Evolutionary conservation across 64 coral and sea anemone species (phyloP).

Genomic region (Stylophora pistillata): DNA sequence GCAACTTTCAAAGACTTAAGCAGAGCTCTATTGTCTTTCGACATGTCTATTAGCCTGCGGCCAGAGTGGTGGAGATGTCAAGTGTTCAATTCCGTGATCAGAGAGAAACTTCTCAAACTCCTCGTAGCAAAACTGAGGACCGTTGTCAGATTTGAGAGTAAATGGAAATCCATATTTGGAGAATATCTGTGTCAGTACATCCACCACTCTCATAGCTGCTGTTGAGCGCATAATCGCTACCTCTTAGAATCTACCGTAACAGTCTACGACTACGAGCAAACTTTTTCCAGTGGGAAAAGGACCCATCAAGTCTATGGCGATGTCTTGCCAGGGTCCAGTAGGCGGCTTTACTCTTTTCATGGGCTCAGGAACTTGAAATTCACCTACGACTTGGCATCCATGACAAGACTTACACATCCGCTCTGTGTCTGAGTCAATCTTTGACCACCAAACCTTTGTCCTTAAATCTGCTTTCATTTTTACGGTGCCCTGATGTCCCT

Average conservation of each 20-base stretch:
- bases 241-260: slow-evolving; percentile 52
- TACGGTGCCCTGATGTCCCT: neutral
- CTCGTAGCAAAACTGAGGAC: neutral
- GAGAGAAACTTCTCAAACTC: neutral
- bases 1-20: slow-evolving; percentile 4
- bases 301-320: slow-evolving; percentile 22
- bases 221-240: slow-evolving; percentile 54
- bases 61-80: slow-evolving; percentile 6
- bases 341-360: slow-evolving; percentile 10
- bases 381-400: slow-evolving; percentile 21
- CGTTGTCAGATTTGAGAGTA: slow-evolving; percentile 4
- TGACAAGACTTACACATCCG: slow-evolving; percentile 14
- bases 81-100: too few species aligned
- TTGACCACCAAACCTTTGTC: too few species aligned
- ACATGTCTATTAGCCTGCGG: slow-evolving; percentile 10
- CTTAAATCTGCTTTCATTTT: neutral
- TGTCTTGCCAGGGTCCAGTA: slow-evolving; percentile 14
- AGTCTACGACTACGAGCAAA: slow-evolving; percentile 22
- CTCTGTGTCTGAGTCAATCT: neutral
- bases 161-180: slow-evolving; percentile 17
- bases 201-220: slow-evolving; percentile 13
- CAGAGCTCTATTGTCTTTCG: neutral
- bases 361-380: slow-evolving; percentile 2
- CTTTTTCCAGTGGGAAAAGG: slow-evolving; percentile 3
- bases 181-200: slow-evolving; percentile 3